Base-by-base conservation (phyloP, 2,797 vertebrate genomes). In the Poeciliopsis infans region DNA sequence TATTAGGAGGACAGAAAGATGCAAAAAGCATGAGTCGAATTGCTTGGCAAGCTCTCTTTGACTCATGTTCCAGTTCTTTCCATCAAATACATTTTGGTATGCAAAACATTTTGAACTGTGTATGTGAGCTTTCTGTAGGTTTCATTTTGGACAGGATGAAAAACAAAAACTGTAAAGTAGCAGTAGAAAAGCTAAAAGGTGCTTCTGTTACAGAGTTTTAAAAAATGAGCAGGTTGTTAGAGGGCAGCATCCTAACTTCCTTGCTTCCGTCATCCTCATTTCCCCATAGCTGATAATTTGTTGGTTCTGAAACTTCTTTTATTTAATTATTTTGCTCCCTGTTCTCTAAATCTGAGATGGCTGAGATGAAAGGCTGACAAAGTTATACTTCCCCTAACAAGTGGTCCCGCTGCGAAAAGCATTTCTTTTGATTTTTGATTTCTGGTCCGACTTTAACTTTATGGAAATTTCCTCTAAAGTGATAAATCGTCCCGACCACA, bases 351-450 rank as follows among this genome's bases (percentile, higher is more conserved):
- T 76, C 66, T 45, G 66, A 45, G 66, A 69, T 69, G 23, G 43
- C 36, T 64, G 51, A 57, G 36, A 72, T 78, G 33, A 74, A 64
- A 78, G 46, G 33, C 41, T 53, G 25, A 20, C 28, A 43, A 45
- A 78, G 20, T 39, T 46, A 57, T 25, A 46, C 46, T 61, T 69
- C 46, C 46, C 8, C 53, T 7, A 69, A 68, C 20, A 43, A 49
- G 2, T 59, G 18, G 51, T 23, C 53, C 46, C 57, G 39, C 28
- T 45, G 36, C 7, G 73, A 0, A 28, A 46, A 68, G 28, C 13
- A 33, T 68, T 39, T 36, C 69, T 39, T 39, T 20, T 39, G 7
- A 76, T 66, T 51, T 59, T 20, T 20, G 5, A 64, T 49, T 51
- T 1, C 31, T 12, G 18, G 2, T 28, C 2, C 46, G 13, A 64